Percentiles rank a stretch among this genome's conserved stretches.
Evolutionary conservation across 2,888 invertebrate genomes (phyloP).

Genomic region (Flabesymbios commensalis): DNA sequence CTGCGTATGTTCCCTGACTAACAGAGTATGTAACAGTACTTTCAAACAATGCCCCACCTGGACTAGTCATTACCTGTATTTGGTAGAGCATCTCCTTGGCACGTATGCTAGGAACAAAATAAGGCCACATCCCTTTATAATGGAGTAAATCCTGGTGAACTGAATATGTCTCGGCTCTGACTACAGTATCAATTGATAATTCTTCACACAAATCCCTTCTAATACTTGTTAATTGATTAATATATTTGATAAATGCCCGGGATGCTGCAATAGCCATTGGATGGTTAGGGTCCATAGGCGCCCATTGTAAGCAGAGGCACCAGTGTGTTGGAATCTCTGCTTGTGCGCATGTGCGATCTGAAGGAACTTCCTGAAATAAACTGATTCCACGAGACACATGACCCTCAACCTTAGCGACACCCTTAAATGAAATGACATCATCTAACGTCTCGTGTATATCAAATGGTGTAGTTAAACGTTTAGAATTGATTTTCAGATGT

Average conservation of each 20-base stretch:
- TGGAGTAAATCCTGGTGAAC: too few species aligned
- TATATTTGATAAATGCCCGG: conserved; percentile 4
- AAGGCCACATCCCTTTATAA: conserved; percentile 85
- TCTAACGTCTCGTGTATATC: conserved; percentile 8
- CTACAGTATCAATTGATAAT: too few species aligned
- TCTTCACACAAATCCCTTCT: conserved; percentile 8
- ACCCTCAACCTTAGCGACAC: conserved; percentile 8
- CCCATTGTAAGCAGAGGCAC: conserved; percentile 51
- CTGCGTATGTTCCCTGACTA: too few species aligned
- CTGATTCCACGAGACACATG: conserved; percentile 41
- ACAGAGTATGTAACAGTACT: conserved; percentile 69
- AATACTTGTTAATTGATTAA: conserved; percentile 9
- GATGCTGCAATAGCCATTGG: conserved; percentile 11
- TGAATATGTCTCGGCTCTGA: too few species aligned
- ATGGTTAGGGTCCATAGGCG: conserved; percentile 23
- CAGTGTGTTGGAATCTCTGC: conserved; percentile 50
- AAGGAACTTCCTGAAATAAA: conserved; percentile 44
- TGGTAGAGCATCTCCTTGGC: conserved; percentile 74
- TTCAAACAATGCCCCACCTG: conserved; percentile 81
- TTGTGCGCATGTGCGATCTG: conserved; percentile 45
- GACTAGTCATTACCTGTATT: conserved; percentile 74
- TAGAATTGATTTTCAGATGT: neutral
- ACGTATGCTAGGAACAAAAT: conserved; percentile 71
- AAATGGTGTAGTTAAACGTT: conserved; percentile 8
- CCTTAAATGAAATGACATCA: neutral